Evolutionary conservation across 2,113 vertebrate species (phyloP).

Genomic region (Melanocharis versteri): DNA sequence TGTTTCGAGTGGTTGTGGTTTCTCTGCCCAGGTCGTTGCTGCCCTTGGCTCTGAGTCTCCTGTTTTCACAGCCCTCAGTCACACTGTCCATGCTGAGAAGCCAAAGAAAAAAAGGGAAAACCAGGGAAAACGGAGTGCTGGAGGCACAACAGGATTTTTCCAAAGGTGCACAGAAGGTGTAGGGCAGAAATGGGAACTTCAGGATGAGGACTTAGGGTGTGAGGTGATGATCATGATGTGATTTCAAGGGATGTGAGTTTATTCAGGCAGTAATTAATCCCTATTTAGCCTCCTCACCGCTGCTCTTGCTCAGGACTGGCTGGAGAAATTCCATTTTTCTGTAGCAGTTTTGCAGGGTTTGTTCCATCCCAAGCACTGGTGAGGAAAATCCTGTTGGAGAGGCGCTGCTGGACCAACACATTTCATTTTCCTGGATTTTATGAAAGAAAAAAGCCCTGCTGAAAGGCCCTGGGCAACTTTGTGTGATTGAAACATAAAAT

Average conservation of each 20-base stretch:
- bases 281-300: neutral
- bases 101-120: neutral
- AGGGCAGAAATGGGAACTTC: neutral
- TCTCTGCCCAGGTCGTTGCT: neutral
- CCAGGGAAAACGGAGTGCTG: neutral
- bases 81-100: accelerated
- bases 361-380: neutral
- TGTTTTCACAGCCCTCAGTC: accelerated
- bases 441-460: neutral
- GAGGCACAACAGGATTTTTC: neutral
- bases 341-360: neutral
- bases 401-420: neutral
- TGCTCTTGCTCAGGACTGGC: neutral
- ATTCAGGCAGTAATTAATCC: neutral
- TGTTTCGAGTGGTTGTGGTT: neutral
- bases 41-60: neutral
- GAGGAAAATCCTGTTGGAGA: neutral
- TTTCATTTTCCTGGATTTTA: neutral
- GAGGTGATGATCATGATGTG: neutral
- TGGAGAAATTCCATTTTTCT: neutral
- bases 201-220: neutral
- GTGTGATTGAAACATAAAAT: neutral
- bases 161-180: neutral
- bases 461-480: neutral
- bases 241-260: neutral